Evolutionary conservation across 2,888 invertebrate genomes (phyloP), one percentile per base, ranked within the genome.

Genomic region (Lissonota sp.): DNA sequence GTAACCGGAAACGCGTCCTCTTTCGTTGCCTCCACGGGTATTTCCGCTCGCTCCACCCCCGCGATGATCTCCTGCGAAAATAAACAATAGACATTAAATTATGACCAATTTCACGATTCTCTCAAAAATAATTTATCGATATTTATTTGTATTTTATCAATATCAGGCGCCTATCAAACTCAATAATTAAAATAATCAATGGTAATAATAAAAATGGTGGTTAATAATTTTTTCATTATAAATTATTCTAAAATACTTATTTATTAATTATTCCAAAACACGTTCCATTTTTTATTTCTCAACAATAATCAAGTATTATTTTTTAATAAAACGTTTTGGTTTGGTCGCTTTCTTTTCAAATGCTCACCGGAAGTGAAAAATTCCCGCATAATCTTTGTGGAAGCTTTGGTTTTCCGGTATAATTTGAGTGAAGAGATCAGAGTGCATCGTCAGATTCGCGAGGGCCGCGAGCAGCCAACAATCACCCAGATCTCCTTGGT

Each of bases 391-490:
- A 88, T 97, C 96, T 80, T 97, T 97, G 46, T 96, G 95, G 91
- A 99, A 99, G 89, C 96, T 95, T 93, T 99, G 99, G 90, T 99
- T 98, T 88, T 97, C 97, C 4, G 99, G 99, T 58, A 99, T 98
- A 81, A 99, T 98, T 93, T 98, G 97, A 93, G 97, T 96, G 94
- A 99, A 98, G 74, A 99, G 94, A 89, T 96, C 95, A 87, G 90
- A 94, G 90, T 98, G 96, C 87, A 99, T 94, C 0, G 99, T 99
- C 40, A 99, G 94, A 93, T 98, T 98, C 8, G 99, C 99, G 0
- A 98, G 96, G 4, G 99, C 99, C 0, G 99, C 99, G 74, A 99
- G 93, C 7, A 99, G 93, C 99, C 99, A 99, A 92, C 99, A 99
- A 92, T 99, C 99, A 5, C 99, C 99, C 37, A 99, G 93, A 93